Evolutionary conservation across 2,888 invertebrate species (phyloP).

Genomic region (Cephus rjabovi): DNA sequence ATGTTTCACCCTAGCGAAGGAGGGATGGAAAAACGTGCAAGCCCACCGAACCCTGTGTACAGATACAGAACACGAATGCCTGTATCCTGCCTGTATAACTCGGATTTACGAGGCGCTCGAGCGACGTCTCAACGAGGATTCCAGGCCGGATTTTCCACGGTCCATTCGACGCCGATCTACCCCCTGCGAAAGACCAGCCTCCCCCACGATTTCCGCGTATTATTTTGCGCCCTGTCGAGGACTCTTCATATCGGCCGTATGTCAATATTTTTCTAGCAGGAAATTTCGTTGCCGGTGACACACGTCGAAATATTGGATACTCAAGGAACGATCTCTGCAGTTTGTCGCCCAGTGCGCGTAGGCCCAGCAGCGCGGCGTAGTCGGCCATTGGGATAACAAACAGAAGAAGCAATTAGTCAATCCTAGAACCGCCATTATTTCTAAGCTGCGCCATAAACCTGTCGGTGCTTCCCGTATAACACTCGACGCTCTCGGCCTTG

Average conservation of each 20-base stretch:
- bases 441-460: slow-evolving; percentile 35
- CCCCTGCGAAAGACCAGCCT: neutral
- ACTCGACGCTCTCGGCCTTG: slow-evolving; percentile 30
- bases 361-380: neutral
- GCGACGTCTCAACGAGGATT: neutral
- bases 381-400: slow-evolving; percentile 33
- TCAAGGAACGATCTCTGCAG: neutral
- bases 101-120: neutral
- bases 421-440: slow-evolving; percentile 38
- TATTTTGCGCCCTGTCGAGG: neutral
- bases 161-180: neutral
- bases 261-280: neutral
- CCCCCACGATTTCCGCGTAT: neutral
- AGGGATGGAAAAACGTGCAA: neutral
- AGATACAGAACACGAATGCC: neutral
- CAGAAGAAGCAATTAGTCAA: slow-evolving; percentile 22
- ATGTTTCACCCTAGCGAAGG: neutral
- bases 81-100: no score
- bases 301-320: neutral
- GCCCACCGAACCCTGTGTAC: neutral
- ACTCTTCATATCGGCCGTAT: neutral
- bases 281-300: neutral
- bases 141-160: neutral
- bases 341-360: neutral
- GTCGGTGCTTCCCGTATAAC: slow-evolving; percentile 34